A percentile compares a stretch with the other conserved stretches of the same genome.
phyloP scores from a whole-genome alignment of 2,113 vertebrate species.

The Speoplatyrhinus poulsoni region DNA sequence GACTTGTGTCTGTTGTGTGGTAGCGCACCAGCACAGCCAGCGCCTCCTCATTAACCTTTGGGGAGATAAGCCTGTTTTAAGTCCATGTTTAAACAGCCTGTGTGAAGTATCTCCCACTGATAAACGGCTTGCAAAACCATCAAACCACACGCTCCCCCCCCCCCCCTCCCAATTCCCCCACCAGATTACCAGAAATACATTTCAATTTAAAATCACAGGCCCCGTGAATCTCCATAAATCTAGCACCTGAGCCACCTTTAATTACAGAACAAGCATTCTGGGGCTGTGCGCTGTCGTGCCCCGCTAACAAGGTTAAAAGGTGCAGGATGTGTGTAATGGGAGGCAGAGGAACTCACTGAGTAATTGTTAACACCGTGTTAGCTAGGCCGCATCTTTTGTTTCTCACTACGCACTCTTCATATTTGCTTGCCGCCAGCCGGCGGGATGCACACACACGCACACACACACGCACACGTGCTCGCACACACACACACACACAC shows the following conservation, averaged over 20 bases:
- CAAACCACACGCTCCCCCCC: conserved; percentile 44
- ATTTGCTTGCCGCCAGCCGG: conserved; percentile 11
- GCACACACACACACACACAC: background rate
- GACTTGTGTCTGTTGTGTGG: conserved; percentile 66
- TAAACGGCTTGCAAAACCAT: conserved; percentile 56
- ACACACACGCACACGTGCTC: background rate
- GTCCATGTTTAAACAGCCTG: conserved; percentile 76
- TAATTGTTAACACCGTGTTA: conserved; percentile 81
- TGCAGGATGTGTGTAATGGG: conserved; percentile 76
- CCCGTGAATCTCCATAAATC: conserved; percentile 70
- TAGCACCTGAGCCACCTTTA: conserved; percentile 75
- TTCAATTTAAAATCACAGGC: conserved; percentile 74
- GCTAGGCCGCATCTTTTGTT: conserved; percentile 64
- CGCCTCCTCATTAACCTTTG: conserved; percentile 81
- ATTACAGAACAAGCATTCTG: conserved; percentile 71
- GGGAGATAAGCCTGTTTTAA: conserved; percentile 80
- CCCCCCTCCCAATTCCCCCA: conserved; percentile 30
- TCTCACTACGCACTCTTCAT: conserved; percentile 48
- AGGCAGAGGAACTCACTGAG: conserved; percentile 75
- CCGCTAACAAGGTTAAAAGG: conserved; percentile 80
- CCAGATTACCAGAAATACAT: conserved; percentile 72
- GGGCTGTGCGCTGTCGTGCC: conserved; percentile 57
- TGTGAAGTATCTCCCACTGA: conserved; percentile 72
- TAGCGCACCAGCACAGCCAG: conserved; percentile 62
- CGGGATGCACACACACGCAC: conserved; percentile 36